Base-by-base conservation (phyloP, 2,888 invertebrate genomes). In the Archips xylosteana region DNA sequence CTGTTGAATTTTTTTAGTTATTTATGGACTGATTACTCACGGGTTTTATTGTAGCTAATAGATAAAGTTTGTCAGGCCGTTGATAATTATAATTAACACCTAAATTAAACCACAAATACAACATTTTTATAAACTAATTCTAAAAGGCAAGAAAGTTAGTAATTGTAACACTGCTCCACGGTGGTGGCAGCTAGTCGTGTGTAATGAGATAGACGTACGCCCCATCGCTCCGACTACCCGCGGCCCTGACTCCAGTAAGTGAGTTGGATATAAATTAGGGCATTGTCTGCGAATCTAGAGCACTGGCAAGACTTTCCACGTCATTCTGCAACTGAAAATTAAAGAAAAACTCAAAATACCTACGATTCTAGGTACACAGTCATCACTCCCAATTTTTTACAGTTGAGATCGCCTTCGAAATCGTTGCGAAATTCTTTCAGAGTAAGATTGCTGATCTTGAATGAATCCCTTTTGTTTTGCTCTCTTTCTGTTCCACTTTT, bases 221-320 rank as follows among this genome's bases (percentile, higher is more conserved):
- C 9, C 36, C 39, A 15, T 15, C 39, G 83, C 82, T 83, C 81
- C 81, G 85, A 83, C 87, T 86, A 85, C 87, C 84, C 83, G 83
- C 87, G 85, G 84, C 86, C 85, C 84, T 85, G 90, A 87, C 91
- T 91, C 81, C 87, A 89, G 89, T 92, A 92, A 94, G 91, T 93
- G 94, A 94, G 93, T 94, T 92, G 93, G 92, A 89, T 93, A 92
- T 93, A 94, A 94, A 94, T 94, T 94, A 91, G 94, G 92, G 89
- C 94, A 94, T 94, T 94, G 94, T 94, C 93, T 93, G 93, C 86
- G 92, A 91, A 94, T 91, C 94, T 93, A 89, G 94, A 92, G 90
- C 93, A 88, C 86, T 90, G 88, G 89, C 87, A 82, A 81, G 87
- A 88, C 89, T 88, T 88, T 86, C 81, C 83, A 87, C 83, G 83